These are phyloP conservation scores for Dipodomys stephensi DNA, from an alignment of 2,113 vertebrate species.

Conservation along the genomic window DNA sequence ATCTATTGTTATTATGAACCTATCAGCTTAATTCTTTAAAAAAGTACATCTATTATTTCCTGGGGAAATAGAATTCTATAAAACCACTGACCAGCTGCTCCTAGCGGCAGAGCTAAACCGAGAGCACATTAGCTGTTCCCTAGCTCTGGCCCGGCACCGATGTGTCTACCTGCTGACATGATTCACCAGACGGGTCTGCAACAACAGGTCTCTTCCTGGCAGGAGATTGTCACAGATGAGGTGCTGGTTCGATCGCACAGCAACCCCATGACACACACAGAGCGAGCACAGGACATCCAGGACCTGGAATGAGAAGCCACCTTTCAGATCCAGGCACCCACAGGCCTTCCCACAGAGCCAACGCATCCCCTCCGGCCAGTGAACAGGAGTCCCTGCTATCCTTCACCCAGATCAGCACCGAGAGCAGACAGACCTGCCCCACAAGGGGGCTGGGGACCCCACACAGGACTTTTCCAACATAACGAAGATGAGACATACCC, in stretches of 20 bases:
- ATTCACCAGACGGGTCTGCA: conserved; percentile 96
- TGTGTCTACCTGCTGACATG: conserved; percentile 94
- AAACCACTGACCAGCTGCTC: accelerated
- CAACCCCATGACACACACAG: conserved; percentile 97
- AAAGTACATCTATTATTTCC: neutral
- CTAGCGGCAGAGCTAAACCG: neutral
- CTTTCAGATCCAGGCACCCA: neutral
- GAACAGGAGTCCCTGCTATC: neutral
- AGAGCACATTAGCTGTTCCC: no score
- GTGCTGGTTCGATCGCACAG: conserved; percentile 97
- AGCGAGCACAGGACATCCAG: conserved; percentile 97
- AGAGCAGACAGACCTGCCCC: neutral
- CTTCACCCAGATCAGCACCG: neutral
- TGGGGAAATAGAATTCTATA: neutral
- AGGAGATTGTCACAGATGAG: conserved; percentile 98
- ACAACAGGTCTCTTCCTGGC: conserved; percentile 94
- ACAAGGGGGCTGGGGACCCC: no score
- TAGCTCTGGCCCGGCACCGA: accelerated
- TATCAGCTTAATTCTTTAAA: neutral
- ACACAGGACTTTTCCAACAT: neutral
- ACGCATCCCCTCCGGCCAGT: neutral
- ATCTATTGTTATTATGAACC: neutral
- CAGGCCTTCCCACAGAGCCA: neutral
- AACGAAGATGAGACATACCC: neutral
- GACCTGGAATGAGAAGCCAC: conserved; percentile 86